Percentiles rank a stretch among this genome's conserved stretches.
phyloP scores from a whole-genome alignment of 2,888 invertebrate genomes.

The Heliconius hortense region DNA sequence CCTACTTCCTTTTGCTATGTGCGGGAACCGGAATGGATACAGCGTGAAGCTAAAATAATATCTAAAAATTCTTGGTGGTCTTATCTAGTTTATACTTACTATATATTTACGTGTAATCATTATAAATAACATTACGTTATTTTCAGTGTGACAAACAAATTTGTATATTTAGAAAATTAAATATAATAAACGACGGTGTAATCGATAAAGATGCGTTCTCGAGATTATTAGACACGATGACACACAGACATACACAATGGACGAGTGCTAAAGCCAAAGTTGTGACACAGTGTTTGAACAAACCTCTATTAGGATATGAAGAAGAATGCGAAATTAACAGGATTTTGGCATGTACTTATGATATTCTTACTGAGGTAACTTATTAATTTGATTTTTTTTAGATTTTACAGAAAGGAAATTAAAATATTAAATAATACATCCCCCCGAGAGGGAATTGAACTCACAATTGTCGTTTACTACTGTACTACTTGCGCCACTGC shows the following conservation, averaged over 20 bases:
- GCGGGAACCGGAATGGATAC: too few species aligned
- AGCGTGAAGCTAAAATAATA: too few species aligned
- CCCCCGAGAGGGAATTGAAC: too few species aligned
- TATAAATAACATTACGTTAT: neutral
- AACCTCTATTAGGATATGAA: constrained; percentile 52
- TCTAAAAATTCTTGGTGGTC: too few species aligned
- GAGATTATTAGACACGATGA: constrained; percentile 63
- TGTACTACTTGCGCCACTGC: too few species aligned
- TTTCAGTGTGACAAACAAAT: constrained; percentile 64
- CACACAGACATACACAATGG: constrained; percentile 58
- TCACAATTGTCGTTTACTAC: too few species aligned
- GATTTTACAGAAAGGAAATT: too few species aligned
- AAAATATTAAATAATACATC: too few species aligned
- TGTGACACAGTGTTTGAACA: constrained; percentile 61
- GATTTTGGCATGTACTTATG: constrained; percentile 65
- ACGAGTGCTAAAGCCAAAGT: constrained; percentile 63
- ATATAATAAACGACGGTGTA: constrained; percentile 54
- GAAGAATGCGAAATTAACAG: constrained; percentile 66
- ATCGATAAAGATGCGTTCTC: constrained; percentile 59
- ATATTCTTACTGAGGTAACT: constrained; percentile 69
- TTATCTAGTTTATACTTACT: too few species aligned
- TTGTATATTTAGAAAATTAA: constrained; percentile 65
- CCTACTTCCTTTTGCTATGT: too few species aligned
- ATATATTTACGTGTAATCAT: neutral
- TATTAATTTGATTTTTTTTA: neutral